Percentiles rank a stretch among this genome's conserved stretches.
These are phyloP conservation scores for Rhyzopertha dominica DNA, from an alignment of 1,140 invertebrate genomes.

Conservation along the genomic window DNA sequence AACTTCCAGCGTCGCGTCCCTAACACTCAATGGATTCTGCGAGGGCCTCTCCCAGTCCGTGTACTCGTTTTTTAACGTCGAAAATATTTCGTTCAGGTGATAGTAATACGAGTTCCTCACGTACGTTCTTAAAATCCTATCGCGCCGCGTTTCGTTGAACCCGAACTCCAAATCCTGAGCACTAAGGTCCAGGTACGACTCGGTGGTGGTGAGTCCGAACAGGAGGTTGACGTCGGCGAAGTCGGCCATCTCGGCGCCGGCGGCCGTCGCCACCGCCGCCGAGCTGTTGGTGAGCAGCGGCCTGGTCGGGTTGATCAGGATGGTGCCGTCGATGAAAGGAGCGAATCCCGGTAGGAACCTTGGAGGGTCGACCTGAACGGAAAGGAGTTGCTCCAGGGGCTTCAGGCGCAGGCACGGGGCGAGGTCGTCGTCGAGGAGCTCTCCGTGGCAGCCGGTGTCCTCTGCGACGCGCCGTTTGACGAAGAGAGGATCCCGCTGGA, in stretches of 20 bases:
- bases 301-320: slow-evolving; percentile 56
- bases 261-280: slow-evolving; percentile 50
- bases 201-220: slow-evolving; percentile 65
- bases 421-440: slow-evolving; percentile 70
- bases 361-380: slow-evolving; percentile 66
- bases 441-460: slow-evolving; percentile 71
- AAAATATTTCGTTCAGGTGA: slow-evolving; percentile 86
- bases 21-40: slow-evolving; percentile 67
- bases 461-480: slow-evolving; percentile 75
- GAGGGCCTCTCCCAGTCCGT: slow-evolving; percentile 83
- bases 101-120: slow-evolving; percentile 84
- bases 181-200: slow-evolving; percentile 72
- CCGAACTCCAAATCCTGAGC: slow-evolving; percentile 76
- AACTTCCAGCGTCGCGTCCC: slow-evolving; percentile 71
- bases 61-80: slow-evolving; percentile 86
- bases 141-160: slow-evolving; percentile 76
- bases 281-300: slow-evolving; percentile 27
- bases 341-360: slow-evolving; percentile 82
- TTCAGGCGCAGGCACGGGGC: slow-evolving; percentile 77
- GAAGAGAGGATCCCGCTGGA: slow-evolving; percentile 79
- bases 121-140: slow-evolving; percentile 80
- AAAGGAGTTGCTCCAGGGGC: slow-evolving; percentile 64
- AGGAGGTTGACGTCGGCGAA: slow-evolving; percentile 74
- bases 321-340: slow-evolving; percentile 82
- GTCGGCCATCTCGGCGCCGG: slow-evolving; percentile 74